Evolutionary conservation across 2,888 invertebrate species (phyloP).

Genomic region (Diaphora mendica): DNA sequence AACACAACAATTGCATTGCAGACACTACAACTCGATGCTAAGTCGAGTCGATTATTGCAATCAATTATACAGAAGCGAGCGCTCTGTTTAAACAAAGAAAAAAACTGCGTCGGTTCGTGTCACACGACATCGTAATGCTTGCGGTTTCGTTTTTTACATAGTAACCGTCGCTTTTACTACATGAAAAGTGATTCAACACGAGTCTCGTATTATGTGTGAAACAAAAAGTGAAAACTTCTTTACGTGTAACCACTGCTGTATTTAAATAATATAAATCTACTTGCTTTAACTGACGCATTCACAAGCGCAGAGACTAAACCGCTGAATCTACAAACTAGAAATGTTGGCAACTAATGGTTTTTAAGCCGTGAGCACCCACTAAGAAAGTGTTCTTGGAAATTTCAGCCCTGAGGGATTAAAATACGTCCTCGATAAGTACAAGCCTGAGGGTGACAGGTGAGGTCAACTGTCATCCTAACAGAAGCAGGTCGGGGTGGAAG

Average conservation of each 20-base stretch:
- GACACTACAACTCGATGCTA: conserved; percentile 17
- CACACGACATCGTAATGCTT: conserved; percentile 37
- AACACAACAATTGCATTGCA: neutral
- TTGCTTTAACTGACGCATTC: no score
- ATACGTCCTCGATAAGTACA: no score
- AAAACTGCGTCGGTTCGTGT: conserved; percentile 34
- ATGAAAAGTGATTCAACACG: conserved; percentile 39
- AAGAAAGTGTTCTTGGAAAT: no score
- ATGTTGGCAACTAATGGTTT: no score
- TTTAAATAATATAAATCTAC: no score
- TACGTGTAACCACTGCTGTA: neutral
- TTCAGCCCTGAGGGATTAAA: no score
- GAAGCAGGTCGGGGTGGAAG: no score
- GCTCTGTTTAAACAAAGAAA: conserved; percentile 22
- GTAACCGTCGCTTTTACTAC: conserved; percentile 28
- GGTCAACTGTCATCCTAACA: no score
- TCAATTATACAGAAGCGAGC: conserved; percentile 47
- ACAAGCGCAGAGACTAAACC: no score
- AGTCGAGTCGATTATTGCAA: conserved; percentile 35
- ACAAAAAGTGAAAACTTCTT: conserved; percentile 36
- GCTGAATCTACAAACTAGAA: no score
- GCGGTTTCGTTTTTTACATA: conserved; percentile 35
- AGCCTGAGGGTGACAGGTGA: no score
- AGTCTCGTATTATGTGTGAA: conserved; percentile 19
- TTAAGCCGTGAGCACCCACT: no score